These are phyloP conservation scores for Paradisaea rubra DNA, from an alignment of 2,113 vertebrate species.

Conservation along the genomic window DNA sequence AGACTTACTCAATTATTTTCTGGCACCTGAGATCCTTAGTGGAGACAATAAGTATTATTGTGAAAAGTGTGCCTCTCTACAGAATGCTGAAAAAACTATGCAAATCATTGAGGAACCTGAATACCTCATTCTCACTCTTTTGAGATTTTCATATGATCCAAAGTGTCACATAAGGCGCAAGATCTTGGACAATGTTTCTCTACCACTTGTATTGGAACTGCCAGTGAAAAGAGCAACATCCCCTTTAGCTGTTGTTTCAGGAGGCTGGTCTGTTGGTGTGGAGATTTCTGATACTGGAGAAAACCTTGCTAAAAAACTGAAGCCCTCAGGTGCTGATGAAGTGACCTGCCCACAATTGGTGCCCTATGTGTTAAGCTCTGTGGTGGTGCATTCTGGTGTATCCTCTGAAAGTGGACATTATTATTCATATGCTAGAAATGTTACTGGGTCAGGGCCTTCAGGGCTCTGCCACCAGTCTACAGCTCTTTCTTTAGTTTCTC, in stretches of 20 bases:
- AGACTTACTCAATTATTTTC: constrained; percentile 92
- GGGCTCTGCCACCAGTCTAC: constrained; percentile 68
- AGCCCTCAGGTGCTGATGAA: constrained; percentile 87
- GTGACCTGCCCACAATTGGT: constrained; percentile 67
- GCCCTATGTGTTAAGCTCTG: constrained; percentile 88
- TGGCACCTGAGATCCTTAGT: constrained; percentile 93
- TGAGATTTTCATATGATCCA: constrained; percentile 95
- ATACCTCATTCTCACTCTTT: constrained; percentile 95
- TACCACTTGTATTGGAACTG: constrained; percentile 84
- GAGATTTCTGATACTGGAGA: constrained; percentile 84
- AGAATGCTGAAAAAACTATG: constrained; percentile 92
- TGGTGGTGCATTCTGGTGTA: constrained; percentile 96
- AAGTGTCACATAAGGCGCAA: constrained; percentile 92
- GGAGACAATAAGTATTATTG: constrained; percentile 97
- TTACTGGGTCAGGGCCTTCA: constrained; percentile 72
- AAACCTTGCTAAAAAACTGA: constrained; percentile 94
- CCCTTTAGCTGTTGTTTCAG: constrained; percentile 55
- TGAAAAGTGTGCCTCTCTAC: constrained; percentile 90
- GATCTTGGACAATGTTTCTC: constrained; percentile 91
- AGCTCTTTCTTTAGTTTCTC: constrained; percentile 58
- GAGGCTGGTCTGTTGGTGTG: constrained; percentile 71
- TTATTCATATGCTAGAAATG: constrained; percentile 90
- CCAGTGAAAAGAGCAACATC: constrained; percentile 75
- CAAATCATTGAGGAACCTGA: constrained; percentile 89
- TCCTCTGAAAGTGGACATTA: constrained; percentile 98